Base-by-base conservation (phyloP, 2,888 invertebrate genomes). In the Eilema sororculum region DNA sequence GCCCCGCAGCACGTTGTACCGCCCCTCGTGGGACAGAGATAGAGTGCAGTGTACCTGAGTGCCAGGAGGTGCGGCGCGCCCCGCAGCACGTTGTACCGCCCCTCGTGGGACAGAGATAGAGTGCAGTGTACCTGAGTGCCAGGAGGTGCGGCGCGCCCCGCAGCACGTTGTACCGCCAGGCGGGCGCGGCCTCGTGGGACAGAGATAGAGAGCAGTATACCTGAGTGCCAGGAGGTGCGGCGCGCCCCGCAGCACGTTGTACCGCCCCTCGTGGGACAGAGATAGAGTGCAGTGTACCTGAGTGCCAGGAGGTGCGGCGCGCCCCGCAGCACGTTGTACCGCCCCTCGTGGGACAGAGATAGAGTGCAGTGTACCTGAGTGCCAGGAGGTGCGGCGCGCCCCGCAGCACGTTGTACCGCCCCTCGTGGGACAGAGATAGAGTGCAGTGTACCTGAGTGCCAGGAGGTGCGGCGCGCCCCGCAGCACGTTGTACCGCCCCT, bases 21-120 rank as follows among this genome's bases (percentile, higher is more conserved):
- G 96, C 99, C 99, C 99, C 94, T 99, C 99, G 91, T 99, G 99
- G 68, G n/a, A n/a, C n/a, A n/a, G n/a, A n/a, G n/a, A n/a, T n/a
- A n/a, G n/a, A n/a, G n/a, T n/a, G n/a, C n/a, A n/a, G n/a, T n/a
- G n/a, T n/a, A n/a, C n/a, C n/a, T n/a, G n/a, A n/a, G n/a, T n/a
- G n/a, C 99, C 61, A 99, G 95, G 22, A 99, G 95, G 85, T 99
- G 99, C 8, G 99, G 98, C 0, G 99, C 99, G 28, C 99, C 99
- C 12, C 98, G 96, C 57, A 99, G 96, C 63, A 99, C 99, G 70
- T 99, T 99, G 91, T 98, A 98, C 71, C 99, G 96, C 99, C 99
- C 99, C 94, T 99, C 99, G 91, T 99, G 99, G 68, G n/a, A n/a
- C n/a, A n/a, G n/a, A n/a, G n/a, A n/a, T n/a, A n/a, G n/a, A n/a